Evolutionary conservation across 2,888 invertebrate species (phyloP), one percentile per base, ranked within the genome.

Genomic region (Chymomyza fuscimana): DNA sequence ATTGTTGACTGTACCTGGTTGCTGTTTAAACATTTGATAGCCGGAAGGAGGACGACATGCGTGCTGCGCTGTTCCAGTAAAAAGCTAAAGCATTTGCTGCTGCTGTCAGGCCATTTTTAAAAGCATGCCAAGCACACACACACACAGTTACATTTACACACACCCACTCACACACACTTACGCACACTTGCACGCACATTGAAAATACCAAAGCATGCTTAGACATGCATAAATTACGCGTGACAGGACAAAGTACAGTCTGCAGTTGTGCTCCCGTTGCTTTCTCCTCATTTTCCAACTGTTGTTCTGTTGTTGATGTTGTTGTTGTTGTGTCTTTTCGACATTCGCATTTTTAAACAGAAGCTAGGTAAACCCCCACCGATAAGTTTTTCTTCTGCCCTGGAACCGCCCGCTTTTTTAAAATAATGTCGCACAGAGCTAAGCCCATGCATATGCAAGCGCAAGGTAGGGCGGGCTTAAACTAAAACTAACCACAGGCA

Each of bases 191-290:
- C 63, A 67, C 46, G 54, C 61, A 67, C 58, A 68, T 62, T 69
- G 63, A 69, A 76, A 77, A 50, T 54, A 64, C 60, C 36, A n/a
- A 16, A 77, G 78, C 67, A 73, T 74, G 84, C 76, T 84, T 84
- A 79, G 83, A 80, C 74, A 76, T 82, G 86, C 81, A 82, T 81
- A 83, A 82, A 86, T 86, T 86, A 77, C 58, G 70, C 73, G 73
- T 68, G 74, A 73, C 75, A 77, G 83, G 67, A 63, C 67, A 78
- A 59, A 67, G 58, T 56, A 54, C 40, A 75, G 74, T 59, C 58
- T 46, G 52, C 36, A 16, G 22, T 69, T 64, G 59, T 12, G 70
- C 66, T 60, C 36, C 36, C 67, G 67, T 78, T 78, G 40, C 63
- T 68, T 71, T 72, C 70, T 76, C 61, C 67, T 58, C 32, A 15